Evolutionary conservation across 2,888 invertebrate species (phyloP).

Genomic region (Rhagonycha lutea): DNA sequence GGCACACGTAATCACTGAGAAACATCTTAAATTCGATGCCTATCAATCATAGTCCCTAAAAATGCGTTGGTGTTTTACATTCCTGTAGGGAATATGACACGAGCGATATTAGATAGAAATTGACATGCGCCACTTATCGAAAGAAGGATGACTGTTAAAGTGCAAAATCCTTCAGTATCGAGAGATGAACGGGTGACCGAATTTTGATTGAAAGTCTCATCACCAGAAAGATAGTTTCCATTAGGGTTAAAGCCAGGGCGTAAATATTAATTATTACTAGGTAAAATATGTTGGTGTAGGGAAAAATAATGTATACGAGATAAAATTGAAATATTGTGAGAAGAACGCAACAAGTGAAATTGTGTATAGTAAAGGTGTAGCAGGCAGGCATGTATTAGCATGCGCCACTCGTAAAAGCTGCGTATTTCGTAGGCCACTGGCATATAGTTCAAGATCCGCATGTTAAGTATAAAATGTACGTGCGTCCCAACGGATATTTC

Average conservation of each 20-base stretch:
- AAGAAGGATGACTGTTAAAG: no score
- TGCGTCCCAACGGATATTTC: conserved; percentile 44
- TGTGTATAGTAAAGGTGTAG: conserved; percentile 34
- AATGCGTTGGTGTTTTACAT: no score
- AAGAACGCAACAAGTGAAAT: conserved; percentile 31
- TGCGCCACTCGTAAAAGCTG: conserved; percentile 43
- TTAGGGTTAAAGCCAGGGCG: neutral
- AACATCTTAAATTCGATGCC: no score
- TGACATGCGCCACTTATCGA: no score
- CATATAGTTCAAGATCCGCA: conserved; percentile 47
- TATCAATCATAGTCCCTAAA: no score
- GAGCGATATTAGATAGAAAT: no score
- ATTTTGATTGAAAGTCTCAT: no score
- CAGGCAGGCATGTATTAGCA: conserved; percentile 43
- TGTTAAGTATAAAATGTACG: conserved; percentile 48
- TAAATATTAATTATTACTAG: neutral
- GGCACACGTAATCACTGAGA: no score
- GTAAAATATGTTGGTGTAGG: neutral
- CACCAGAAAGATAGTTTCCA: neutral
- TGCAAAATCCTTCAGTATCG: no score
- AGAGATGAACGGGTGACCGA: no score
- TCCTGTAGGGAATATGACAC: no score
- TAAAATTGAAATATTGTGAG: neutral
- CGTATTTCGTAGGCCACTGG: conserved; percentile 41
- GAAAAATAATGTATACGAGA: neutral